These are phyloP conservation scores for Hemicrepidius hirtus DNA, from an alignment of 2,888 invertebrate genomes.

Conservation along the genomic window DNA sequence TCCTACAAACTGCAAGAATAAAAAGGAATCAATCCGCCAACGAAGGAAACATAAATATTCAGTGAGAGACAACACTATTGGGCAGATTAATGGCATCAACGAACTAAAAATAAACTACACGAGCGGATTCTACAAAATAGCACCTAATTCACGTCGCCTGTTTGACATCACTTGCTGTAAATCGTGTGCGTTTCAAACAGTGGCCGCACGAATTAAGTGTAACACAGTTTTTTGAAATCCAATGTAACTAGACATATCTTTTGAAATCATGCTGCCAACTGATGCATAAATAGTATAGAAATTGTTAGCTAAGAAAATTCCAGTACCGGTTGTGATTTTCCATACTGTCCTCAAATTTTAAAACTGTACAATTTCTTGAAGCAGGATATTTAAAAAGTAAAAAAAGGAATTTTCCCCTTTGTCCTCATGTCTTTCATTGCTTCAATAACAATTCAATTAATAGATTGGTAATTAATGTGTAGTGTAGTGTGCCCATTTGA, in stretches of 20 bases:
- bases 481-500: too few species aligned
- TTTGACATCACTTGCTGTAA: slow-evolving; percentile 59
- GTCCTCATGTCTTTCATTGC: too few species aligned
- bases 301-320: background rate
- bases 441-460: too few species aligned
- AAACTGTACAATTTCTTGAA: too few species aligned
- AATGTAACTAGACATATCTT: slow-evolving; percentile 50
- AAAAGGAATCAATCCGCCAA: slow-evolving; percentile 61
- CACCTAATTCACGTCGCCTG: slow-evolving; percentile 61
- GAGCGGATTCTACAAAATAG: slow-evolving; percentile 60
- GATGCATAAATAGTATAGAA: slow-evolving; percentile 25
- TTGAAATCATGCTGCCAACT: slow-evolving; percentile 39
- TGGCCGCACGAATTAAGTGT: slow-evolving; percentile 55
- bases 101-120: slow-evolving; percentile 59
- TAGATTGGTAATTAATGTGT: too few species aligned
- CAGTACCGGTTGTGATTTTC: too few species aligned
- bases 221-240: slow-evolving; percentile 52
- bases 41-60: slow-evolving; percentile 61
- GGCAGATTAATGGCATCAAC: slow-evolving; percentile 60
- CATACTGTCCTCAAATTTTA: too few species aligned
- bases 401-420: too few species aligned
- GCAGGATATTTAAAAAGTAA: too few species aligned
- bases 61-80: slow-evolving; percentile 59
- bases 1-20: slow-evolving; percentile 51
- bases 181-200: slow-evolving; percentile 56